A percentile compares a stretch with the other conserved stretches of the same genome.
phyloP scores from a whole-genome alignment of 2,888 invertebrate genomes.

The Nasonia oneida region DNA sequence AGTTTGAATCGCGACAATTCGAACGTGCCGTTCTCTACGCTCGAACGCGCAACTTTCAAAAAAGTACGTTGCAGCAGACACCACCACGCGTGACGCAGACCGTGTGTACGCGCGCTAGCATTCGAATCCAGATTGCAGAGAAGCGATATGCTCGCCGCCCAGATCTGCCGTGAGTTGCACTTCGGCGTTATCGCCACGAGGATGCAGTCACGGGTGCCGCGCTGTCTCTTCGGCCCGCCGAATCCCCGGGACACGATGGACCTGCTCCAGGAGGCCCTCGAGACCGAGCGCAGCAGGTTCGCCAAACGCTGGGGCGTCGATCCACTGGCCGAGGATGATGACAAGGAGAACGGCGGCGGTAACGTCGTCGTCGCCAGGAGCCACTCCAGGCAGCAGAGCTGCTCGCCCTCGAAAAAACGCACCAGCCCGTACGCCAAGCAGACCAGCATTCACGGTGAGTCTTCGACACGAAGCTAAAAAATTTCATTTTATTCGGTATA shows the following conservation, averaged over 20 bases:
- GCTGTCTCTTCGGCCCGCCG: slow-evolving; percentile 83
- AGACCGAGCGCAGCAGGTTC: slow-evolving; percentile 82
- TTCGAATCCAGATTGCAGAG: slow-evolving; percentile 3
- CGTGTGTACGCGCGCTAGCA: background rate
- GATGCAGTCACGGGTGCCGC: slow-evolving; percentile 73
- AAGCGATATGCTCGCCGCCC: slow-evolving; percentile 72
- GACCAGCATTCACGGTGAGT: slow-evolving; percentile 76
- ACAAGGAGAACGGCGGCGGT: slow-evolving; percentile 73
- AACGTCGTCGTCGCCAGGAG: slow-evolving; percentile 60
- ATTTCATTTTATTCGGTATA: background rate
- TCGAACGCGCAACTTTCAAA: background rate
- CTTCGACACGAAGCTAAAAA: background rate
- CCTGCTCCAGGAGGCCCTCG: slow-evolving; percentile 82
- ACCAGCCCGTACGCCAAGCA: slow-evolving; percentile 73
- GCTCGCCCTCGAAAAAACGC: slow-evolving; percentile 70
- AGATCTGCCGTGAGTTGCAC: slow-evolving; percentile 74
- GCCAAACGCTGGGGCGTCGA: slow-evolving; percentile 83
- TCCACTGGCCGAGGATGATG: slow-evolving; percentile 71
- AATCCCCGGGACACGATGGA: slow-evolving; percentile 82
- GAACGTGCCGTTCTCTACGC: slow-evolving; percentile 26
- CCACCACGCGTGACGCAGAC: background rate
- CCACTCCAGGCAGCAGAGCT: slow-evolving; percentile 27
- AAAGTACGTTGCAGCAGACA: slow-evolving; percentile 47
- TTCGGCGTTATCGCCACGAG: slow-evolving; percentile 72
- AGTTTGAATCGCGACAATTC: slow-evolving; percentile 1